Percentiles rank a stretch among this genome's conserved stretches.
These are phyloP conservation scores for Percina caprodes DNA, from an alignment of 2,113 vertebrate species.

Conservation along the genomic window DNA sequence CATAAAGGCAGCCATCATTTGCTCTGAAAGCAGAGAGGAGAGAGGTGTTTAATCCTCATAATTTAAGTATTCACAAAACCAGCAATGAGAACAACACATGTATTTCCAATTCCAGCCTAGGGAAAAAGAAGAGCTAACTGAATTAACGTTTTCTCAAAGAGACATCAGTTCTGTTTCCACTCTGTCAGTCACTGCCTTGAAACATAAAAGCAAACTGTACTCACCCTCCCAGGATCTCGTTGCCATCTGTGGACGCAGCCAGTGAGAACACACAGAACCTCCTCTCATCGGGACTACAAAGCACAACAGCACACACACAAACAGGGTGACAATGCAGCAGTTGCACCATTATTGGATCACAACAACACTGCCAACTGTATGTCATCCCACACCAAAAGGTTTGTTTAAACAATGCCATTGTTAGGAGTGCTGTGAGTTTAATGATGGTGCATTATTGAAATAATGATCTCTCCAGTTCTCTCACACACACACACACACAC, in stretches of 20 bases:
- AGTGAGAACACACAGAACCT: slow-evolving; percentile 95
- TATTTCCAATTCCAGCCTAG: neutral
- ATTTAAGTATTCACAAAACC: neutral
- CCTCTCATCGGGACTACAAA: slow-evolving; percentile 90
- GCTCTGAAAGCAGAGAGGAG: slow-evolving; percentile 82
- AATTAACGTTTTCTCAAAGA: slow-evolving; percentile 22
- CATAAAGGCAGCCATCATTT: slow-evolving; percentile 92
- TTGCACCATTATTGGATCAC: slow-evolving; percentile 19
- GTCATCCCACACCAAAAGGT: slow-evolving; percentile 20
- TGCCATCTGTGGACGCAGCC: slow-evolving; percentile 90
- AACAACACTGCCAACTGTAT: slow-evolving; percentile 4
- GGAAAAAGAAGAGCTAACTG: neutral
- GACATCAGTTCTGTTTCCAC: slow-evolving; percentile 10
- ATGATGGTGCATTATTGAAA: slow-evolving; percentile 26
- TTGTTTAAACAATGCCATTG: slow-evolving; percentile 43
- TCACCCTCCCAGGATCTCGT: slow-evolving; percentile 93
- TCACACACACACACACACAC: slow-evolving; percentile 43
- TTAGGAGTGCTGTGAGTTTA: slow-evolving; percentile 24
- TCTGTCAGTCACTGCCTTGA: slow-evolving; percentile 30
- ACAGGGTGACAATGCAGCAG: slow-evolving; percentile 34
- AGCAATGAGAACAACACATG: neutral
- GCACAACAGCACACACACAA: slow-evolving; percentile 33
- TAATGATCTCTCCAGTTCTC: slow-evolving; percentile 33
- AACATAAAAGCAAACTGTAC: slow-evolving; percentile 63
- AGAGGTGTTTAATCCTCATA: neutral